phyloP scores from a whole-genome alignment of 2,113 vertebrate genomes.

The Shinisaurus crocodilurus region DNA sequence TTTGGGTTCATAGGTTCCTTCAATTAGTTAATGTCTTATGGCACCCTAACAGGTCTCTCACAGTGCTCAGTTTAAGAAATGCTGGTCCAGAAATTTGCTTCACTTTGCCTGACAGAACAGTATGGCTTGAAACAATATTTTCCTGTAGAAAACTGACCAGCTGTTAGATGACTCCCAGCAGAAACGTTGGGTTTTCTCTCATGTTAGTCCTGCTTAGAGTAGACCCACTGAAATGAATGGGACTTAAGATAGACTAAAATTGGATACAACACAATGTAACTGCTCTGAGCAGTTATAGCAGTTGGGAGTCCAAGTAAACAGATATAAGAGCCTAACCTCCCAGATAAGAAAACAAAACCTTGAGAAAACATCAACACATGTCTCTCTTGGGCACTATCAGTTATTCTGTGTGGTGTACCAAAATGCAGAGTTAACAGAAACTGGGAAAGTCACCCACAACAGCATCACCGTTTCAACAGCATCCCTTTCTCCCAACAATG shows the following conservation, averaged over 20 bases:
- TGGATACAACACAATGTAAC: not conserved
- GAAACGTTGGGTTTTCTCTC: not conserved
- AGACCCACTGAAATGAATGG: too few relatives aligned
- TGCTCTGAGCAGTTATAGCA: not conserved
- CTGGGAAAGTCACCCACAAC: constrained; percentile 11
- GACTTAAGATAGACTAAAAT: too few relatives aligned
- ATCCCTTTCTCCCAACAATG: not conserved
- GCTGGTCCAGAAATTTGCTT: not conserved
- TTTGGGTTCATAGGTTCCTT: not conserved
- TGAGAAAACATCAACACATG: not conserved
- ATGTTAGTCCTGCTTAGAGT: too few relatives aligned
- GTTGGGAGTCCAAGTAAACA: not conserved
- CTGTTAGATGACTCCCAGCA: not conserved
- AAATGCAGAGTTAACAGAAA: accelerated
- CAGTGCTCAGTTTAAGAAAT: not conserved
- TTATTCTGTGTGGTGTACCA: not conserved
- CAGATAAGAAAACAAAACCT: not conserved
- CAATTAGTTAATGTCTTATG: not conserved
- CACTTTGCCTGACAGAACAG: not conserved
- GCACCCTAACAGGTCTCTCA: not conserved
- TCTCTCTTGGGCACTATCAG: not conserved
- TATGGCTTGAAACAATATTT: not conserved
- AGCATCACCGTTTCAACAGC: constrained; percentile 24
- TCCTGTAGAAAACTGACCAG: not conserved
- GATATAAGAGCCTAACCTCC: not conserved